phyloP scores from a whole-genome alignment of 2,888 invertebrate genomes.

The Venusia cambrica region DNA sequence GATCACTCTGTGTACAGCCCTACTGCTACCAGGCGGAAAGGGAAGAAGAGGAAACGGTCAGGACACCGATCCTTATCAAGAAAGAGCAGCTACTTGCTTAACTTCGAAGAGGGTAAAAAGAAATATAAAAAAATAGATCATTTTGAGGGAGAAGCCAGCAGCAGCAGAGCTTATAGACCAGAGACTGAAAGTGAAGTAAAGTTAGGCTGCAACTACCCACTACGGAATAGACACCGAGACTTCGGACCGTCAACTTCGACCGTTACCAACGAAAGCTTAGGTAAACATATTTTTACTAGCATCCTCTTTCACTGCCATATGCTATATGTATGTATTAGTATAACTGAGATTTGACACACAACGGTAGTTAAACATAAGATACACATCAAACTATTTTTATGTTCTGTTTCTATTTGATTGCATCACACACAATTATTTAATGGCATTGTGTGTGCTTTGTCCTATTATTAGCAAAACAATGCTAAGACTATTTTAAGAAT shows the following conservation, averaged over 20 bases:
- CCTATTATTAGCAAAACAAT: slow-evolving; percentile 13
- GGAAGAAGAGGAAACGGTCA: slow-evolving; percentile 72
- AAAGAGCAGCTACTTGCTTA: slow-evolving; percentile 58
- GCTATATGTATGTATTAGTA: no score
- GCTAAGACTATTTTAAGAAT: slow-evolving; percentile 32
- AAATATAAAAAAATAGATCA: slow-evolving; percentile 77
- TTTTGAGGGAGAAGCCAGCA: slow-evolving; percentile 51
- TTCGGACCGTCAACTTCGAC: slow-evolving; percentile 62
- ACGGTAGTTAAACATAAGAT: no score
- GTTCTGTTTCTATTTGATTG: no score
- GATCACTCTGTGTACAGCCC: slow-evolving; percentile 77
- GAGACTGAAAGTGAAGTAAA: slow-evolving; percentile 56
- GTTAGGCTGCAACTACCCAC: slow-evolving; percentile 56
- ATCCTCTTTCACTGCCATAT: no score
- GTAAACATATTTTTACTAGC: slow-evolving; percentile 44
- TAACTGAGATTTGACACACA: no score
- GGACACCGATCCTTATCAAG: slow-evolving; percentile 65
- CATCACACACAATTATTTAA: no score
- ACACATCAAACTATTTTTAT: no score
- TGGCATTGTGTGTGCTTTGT: slow-evolving; percentile 6
- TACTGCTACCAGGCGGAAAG: slow-evolving; percentile 63
- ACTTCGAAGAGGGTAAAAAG: slow-evolving; percentile 63
- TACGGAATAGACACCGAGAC: slow-evolving; percentile 57
- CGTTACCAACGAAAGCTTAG: slow-evolving; percentile 61
- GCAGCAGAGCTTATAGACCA: slow-evolving; percentile 45